Percentiles rank a stretch among this genome's conserved stretches.
These are phyloP conservation scores for Passer domesticus DNA, from an alignment of 2,113 vertebrate species.

Conservation along the genomic window DNA sequence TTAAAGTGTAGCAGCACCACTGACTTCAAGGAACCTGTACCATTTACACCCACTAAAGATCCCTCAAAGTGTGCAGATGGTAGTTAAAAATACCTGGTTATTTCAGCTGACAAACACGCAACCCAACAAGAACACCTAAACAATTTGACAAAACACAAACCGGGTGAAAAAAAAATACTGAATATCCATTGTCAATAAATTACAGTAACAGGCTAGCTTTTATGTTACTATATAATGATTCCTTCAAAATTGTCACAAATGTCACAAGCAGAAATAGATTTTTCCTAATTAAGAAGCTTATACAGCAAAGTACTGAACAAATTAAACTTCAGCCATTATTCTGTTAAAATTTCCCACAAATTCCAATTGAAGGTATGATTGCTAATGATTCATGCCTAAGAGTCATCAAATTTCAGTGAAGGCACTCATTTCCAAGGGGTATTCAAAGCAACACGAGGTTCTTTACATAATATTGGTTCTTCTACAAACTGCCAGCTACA, in stretches of 20 bases:
- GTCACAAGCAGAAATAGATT: not conserved
- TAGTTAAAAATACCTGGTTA: conserved; percentile 1
- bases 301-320: not conserved
- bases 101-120: conserved; percentile 37
- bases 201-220: not conserved
- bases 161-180: not conserved
- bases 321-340: not conserved
- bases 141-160: conserved; percentile 27
- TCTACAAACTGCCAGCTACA: not conserved
- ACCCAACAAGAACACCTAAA: conserved; percentile 48
- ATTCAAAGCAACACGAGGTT: not conserved
- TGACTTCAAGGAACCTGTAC: not conserved
- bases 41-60: not conserved
- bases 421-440: not conserved
- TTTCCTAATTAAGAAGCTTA: not conserved
- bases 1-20: not conserved
- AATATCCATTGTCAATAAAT: not conserved
- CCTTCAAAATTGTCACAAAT: not conserved
- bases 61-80: not conserved
- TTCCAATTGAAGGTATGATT: not conserved
- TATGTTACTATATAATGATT: not conserved
- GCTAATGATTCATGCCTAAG: not conserved
- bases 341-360: not conserved
- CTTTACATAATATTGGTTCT: not conserved
- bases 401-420: not conserved